Evolutionary conservation across 1,140 invertebrate species (phyloP).

Genomic region (Plodia interpunctella): DNA sequence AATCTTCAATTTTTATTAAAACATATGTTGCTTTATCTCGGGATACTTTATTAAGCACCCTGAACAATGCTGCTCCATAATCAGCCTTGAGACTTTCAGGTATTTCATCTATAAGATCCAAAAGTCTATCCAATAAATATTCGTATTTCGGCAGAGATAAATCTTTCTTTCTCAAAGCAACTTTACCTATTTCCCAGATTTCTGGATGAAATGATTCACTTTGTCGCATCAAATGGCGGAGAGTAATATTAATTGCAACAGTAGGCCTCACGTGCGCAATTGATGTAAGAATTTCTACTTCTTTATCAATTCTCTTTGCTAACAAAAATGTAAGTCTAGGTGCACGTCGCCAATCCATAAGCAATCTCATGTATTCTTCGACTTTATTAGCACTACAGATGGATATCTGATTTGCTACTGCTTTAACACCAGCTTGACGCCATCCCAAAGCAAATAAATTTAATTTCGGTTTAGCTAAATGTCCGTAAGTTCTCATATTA

Average conservation of each 20-base stretch:
- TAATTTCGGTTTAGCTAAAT: slow-evolving; percentile 30
- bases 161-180: slow-evolving; percentile 22
- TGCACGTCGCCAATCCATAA: slow-evolving; percentile 11
- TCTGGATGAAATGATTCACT: slow-evolving; percentile 20
- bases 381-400: slow-evolving; percentile 18
- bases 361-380: not conserved
- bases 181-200: slow-evolving; percentile 37
- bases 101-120: slow-evolving; percentile 17
- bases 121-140: slow-evolving; percentile 12
- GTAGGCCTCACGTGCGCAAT: slow-evolving; percentile 28
- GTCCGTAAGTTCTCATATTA: slow-evolving; percentile 36
- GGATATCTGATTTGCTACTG: slow-evolving; percentile 35
- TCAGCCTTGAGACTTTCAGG: slow-evolving; percentile 34
- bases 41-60: slow-evolving; percentile 22
- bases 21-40: slow-evolving; percentile 20
- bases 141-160: not conserved
- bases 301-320: slow-evolving; percentile 23
- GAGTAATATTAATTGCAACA: slow-evolving; percentile 29
- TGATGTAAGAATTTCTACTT: slow-evolving; percentile 22
- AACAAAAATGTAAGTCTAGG: slow-evolving; percentile 27
- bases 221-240: slow-evolving; percentile 16
- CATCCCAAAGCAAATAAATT: slow-evolving; percentile 34
- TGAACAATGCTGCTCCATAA: slow-evolving; percentile 34
- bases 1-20: slow-evolving; percentile 30
- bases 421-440: slow-evolving; percentile 36